Conservation (phyloP, 2,888 invertebrate genomes). For the Gnatocerus cornutus region DNA sequence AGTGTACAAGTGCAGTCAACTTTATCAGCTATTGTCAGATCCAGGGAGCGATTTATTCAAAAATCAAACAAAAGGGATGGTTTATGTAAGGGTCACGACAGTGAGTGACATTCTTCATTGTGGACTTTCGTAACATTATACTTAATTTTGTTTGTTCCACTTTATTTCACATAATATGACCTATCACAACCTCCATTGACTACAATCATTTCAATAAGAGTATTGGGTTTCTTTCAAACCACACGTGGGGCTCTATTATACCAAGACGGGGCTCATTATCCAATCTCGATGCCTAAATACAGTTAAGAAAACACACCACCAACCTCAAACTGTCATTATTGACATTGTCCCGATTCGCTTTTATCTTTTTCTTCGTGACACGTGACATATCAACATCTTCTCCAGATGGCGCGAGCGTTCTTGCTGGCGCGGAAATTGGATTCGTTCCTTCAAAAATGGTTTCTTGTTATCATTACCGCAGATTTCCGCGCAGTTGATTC, state of each 20-base stretch:
- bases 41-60: conserved; percentile 13
- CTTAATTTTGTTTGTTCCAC: conserved; percentile 56
- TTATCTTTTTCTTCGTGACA: not conserved
- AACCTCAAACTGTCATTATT: too few relatives aligned
- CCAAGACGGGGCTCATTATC: conserved; percentile 53
- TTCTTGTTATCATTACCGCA: conserved; percentile 57
- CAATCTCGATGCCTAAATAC: conserved; percentile 57
- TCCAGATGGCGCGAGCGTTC: not conserved
- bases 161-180: conserved; percentile 52
- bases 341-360: too few relatives aligned
- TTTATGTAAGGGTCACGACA: not conserved
- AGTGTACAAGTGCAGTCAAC: conserved; percentile 53
- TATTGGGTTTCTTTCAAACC: conserved; percentile 52
- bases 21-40: conserved; percentile 45
- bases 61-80: conserved; percentile 1
- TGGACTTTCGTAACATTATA: conserved; percentile 56
- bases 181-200: conserved; percentile 54
- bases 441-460: conserved; percentile 49
- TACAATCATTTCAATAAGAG: conserved; percentile 55
- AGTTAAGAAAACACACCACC: conserved; percentile 57
- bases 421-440: conserved; percentile 39
- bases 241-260: conserved; percentile 48
- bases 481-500: conserved; percentile 62
- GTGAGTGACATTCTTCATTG: conserved; percentile 47
- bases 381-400: conserved; percentile 1